Evolutionary conservation across 2,888 invertebrate species (phyloP), one percentile per base, ranked within the genome.

Genomic region (Habroteleia sp.): DNA sequence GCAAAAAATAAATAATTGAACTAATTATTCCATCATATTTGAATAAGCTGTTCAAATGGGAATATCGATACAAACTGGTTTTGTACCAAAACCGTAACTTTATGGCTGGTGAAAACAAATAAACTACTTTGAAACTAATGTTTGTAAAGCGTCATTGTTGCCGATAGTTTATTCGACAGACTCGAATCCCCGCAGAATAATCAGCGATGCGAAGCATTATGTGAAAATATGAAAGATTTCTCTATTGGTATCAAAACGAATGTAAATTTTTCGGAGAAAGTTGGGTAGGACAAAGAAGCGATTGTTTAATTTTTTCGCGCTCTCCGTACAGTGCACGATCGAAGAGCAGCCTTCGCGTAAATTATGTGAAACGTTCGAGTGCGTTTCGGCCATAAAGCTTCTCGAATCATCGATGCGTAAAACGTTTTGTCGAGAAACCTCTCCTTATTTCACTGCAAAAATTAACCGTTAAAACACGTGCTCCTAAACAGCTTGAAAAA

Each of bases 341-440:
- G 74, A 69, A 74, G 74, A 56, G 74, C 74, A 69, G 74, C 52
- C 69, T 74, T 74, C 52, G 69, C 65, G 69, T 65, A 74, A 74
- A 74, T 74, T 74, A 74, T 74, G 69, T 74, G 74, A 74, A 69
- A 74, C 74, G 62, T 74, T 74, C 42, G 58, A 74, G 69, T 69
- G 74, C 74, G 69, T 75, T 54, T 71, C 54, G 60, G 63, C 23
- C 58, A 48, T 68, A 68, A 69, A 63, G 63, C 63, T 65, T 52
- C 74, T 41, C 27, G 54, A 54, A 39, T 48, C 74, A 17, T 60
- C 74, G 69, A 68, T 75, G 65, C 69, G 48, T 75, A 37, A 75
- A 69, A 71, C 60, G 41, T 71, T 71, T 75, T 75, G 75, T 75
- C 71, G 58, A 71, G 65, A 50, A 50, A 52, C 54, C 31, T 37